Evolutionary conservation across 2,113 vertebrate genomes (phyloP).

Genomic region (Megaleporinus macrocephalus): DNA sequence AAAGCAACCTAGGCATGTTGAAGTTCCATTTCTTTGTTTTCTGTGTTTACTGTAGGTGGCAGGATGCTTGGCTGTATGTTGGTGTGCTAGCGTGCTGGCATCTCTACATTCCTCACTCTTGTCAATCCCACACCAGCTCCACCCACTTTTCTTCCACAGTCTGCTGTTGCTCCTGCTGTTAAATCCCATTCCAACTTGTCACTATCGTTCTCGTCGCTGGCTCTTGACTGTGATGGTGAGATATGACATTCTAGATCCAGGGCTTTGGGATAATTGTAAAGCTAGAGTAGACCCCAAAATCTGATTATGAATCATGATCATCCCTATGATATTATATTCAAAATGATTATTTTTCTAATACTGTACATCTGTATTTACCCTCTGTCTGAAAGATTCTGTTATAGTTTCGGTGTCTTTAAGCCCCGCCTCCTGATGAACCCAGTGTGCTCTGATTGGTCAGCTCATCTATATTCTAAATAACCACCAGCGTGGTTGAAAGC

Average conservation of each 20-base stretch:
- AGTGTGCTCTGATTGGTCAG: too few relatives aligned
- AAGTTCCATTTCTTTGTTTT: neutral
- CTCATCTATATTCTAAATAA: too few relatives aligned
- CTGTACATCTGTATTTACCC: too few relatives aligned
- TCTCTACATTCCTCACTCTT: constrained; percentile 55
- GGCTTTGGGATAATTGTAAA: neutral
- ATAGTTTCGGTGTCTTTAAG: too few relatives aligned
- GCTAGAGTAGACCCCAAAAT: too few relatives aligned
- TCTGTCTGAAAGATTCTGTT: too few relatives aligned
- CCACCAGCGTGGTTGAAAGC: too few relatives aligned
- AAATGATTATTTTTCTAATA: too few relatives aligned
- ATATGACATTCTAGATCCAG: constrained; percentile 11
- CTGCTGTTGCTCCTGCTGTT: constrained; percentile 59
- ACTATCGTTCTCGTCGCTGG: constrained; percentile 56
- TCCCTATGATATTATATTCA: too few relatives aligned
- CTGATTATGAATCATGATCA: too few relatives aligned
- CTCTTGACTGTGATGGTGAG: constrained; percentile 58
- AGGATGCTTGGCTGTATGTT: constrained; percentile 59
- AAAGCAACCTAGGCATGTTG: neutral
- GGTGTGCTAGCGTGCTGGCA: constrained; percentile 62
- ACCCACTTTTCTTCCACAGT: constrained; percentile 58
- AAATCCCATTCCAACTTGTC: constrained; percentile 56
- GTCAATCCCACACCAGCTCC: constrained; percentile 53
- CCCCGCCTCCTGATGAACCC: too few relatives aligned
- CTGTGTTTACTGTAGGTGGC: constrained; percentile 48